These are phyloP conservation scores for Sipha maydis DNA, from an alignment of 2,888 invertebrate species.

Conservation along the genomic window DNA sequence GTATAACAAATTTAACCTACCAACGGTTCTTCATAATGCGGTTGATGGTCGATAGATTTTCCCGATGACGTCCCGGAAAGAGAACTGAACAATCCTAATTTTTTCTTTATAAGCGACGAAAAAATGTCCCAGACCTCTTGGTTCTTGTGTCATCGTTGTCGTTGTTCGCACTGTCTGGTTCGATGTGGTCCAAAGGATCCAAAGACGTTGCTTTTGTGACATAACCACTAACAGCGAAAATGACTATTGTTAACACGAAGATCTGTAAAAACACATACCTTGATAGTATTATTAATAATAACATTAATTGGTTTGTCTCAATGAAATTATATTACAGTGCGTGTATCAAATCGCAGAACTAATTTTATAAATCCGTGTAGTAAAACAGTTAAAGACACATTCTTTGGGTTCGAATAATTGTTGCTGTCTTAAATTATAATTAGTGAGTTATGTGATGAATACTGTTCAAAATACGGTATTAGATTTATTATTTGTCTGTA, in stretches of 20 bases:
- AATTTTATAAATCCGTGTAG: constrained; percentile 12
- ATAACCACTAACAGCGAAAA: constrained; percentile 22
- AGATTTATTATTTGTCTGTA: constrained; percentile 22
- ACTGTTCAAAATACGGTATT: not conserved
- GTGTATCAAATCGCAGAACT: constrained; percentile 20
- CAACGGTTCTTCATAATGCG: constrained; percentile 57
- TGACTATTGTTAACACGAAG: constrained; percentile 11
- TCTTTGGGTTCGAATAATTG: constrained; percentile 16
- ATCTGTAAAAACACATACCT: constrained; percentile 15
- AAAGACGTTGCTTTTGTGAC: constrained; percentile 24
- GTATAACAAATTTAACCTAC: not conserved
- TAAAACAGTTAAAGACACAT: constrained; percentile 10
- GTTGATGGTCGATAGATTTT: constrained; percentile 51
- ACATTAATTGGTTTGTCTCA: not conserved
- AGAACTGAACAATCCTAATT: constrained; percentile 62
- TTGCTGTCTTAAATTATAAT: constrained; percentile 14
- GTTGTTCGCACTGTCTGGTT: not conserved
- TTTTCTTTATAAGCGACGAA: constrained; percentile 63
- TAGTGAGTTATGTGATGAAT: constrained; percentile 44
- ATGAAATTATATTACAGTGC: not conserved
- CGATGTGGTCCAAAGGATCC: constrained; percentile 10
- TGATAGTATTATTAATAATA: not conserved
- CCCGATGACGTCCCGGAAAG: constrained; percentile 61
- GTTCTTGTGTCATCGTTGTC: constrained; percentile 64
- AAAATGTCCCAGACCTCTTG: constrained; percentile 65